phyloP scores from a whole-genome alignment of 2,888 invertebrate species.

The Drosophila flavopinicola region DNA sequence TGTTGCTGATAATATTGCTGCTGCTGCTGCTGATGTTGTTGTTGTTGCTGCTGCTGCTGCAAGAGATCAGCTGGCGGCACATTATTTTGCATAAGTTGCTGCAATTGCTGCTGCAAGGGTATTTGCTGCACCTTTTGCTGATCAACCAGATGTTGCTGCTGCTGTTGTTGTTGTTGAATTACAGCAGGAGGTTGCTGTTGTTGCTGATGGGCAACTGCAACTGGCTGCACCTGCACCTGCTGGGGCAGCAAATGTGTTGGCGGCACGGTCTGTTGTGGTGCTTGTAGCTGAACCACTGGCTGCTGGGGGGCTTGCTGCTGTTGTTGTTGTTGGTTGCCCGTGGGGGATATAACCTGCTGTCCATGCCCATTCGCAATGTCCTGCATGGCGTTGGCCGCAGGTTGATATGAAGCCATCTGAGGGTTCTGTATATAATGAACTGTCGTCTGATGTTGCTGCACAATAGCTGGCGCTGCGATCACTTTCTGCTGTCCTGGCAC shows the following conservation, averaged over 20 bases:
- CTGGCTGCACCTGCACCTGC: slow-evolving; percentile 50
- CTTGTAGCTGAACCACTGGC: slow-evolving; percentile 47
- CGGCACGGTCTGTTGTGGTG: slow-evolving; percentile 35
- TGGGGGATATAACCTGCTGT: slow-evolving; percentile 74
- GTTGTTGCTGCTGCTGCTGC: slow-evolving; percentile 55
- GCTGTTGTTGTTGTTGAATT: slow-evolving; percentile 52
- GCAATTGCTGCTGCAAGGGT: slow-evolving; percentile 75
- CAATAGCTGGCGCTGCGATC: slow-evolving; percentile 59
- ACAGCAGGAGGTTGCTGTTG: slow-evolving; percentile 47
- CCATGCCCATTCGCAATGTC: slow-evolving; percentile 63
- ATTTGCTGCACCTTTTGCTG: slow-evolving; percentile 58
- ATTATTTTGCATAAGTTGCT: slow-evolving; percentile 64
- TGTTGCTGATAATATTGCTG: slow-evolving; percentile 54
- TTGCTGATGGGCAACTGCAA: slow-evolving; percentile 41
- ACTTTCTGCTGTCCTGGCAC: slow-evolving; percentile 65
- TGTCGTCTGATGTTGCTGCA: slow-evolving; percentile 63
- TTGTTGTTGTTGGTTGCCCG: slow-evolving; percentile 58
- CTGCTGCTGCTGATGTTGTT: slow-evolving; percentile 42
- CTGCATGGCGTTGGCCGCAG: slow-evolving; percentile 47
- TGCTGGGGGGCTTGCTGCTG: slow-evolving; percentile 47
- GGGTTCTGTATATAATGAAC: slow-evolving; percentile 77
- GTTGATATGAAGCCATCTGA: slow-evolving; percentile 72
- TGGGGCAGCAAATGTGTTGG: slow-evolving; percentile 41
- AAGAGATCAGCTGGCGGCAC: slow-evolving; percentile 52
- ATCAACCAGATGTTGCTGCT: slow-evolving; percentile 53